A percentile compares a stretch with the other conserved stretches of the same genome.
Evolutionary conservation across 1,140 invertebrate species (phyloP).

Genomic region (Chrysopa pallens): DNA sequence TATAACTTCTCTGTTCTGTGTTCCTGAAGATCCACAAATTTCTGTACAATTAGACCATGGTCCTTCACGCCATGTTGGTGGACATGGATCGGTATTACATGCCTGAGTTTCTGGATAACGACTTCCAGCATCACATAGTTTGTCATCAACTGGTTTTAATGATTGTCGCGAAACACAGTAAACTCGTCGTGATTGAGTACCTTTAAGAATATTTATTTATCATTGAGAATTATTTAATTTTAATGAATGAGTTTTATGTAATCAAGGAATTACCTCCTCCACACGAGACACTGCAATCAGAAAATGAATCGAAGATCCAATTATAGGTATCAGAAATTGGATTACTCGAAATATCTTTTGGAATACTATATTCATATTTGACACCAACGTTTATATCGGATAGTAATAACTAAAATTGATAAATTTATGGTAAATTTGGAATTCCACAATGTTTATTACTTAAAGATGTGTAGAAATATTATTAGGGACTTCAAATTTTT

Average conservation of each 20-base stretch:
- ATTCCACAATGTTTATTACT: background rate
- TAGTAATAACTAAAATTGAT: conserved; percentile 48
- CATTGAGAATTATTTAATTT: background rate
- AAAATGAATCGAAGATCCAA: conserved; percentile 66
- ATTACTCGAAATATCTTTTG: conserved; percentile 44
- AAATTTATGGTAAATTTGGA: conserved; percentile 1
- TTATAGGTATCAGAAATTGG: conserved; percentile 50
- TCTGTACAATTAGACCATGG: conserved; percentile 72
- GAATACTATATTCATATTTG: conserved; percentile 81
- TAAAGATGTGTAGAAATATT: no score
- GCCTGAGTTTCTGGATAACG: conserved; percentile 46
- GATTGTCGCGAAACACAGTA: conserved; percentile 49
- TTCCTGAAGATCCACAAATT: conserved; percentile 58
- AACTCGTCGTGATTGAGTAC: conserved; percentile 52
- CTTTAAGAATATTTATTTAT: conserved; percentile 21
- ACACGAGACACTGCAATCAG: conserved; percentile 62
- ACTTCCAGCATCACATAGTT: conserved; percentile 55
- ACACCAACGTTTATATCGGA: conserved; percentile 76
- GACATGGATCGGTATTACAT: conserved; percentile 62
- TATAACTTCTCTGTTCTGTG: conserved; percentile 47
- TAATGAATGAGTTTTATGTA: background rate
- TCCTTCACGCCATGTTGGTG: conserved; percentile 62
- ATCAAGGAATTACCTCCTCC: conserved; percentile 52
- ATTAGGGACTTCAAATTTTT: no score
- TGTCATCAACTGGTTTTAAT: conserved; percentile 45